Conservation (phyloP, 1,140 invertebrate species). For the Charaxes varanes region DNA sequence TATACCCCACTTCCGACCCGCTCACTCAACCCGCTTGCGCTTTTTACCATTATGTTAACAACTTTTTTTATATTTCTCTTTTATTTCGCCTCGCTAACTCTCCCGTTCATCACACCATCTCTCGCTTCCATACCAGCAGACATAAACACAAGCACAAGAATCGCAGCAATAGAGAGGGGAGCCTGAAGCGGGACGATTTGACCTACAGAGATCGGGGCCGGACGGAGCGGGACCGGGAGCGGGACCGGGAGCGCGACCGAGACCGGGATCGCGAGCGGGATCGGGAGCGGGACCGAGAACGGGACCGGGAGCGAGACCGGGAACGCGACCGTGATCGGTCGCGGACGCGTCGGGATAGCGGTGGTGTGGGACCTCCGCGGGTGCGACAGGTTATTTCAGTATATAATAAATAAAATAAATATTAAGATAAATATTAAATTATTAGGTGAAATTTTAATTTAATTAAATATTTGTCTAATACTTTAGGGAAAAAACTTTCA, state of each 20-base stretch:
- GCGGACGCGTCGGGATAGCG: slow-evolving; percentile 59
- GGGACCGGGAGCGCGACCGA: slow-evolving; percentile 46
- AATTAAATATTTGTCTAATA: too few species aligned
- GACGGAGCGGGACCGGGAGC: slow-evolving; percentile 50
- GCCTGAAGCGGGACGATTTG: slow-evolving; percentile 65
- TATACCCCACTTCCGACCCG: too few species aligned
- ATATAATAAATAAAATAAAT: too few species aligned
- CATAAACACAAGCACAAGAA: slow-evolving; percentile 68
- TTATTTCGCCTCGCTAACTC: slow-evolving; percentile 30
- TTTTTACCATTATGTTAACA: too few species aligned
- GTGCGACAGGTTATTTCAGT: too few species aligned
- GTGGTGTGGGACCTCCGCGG: slow-evolving; percentile 37
- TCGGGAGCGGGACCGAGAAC: slow-evolving; percentile 45
- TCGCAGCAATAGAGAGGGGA: slow-evolving; percentile 63
- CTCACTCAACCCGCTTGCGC: too few species aligned
- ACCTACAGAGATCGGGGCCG: slow-evolving; percentile 66
- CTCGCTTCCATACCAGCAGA: slow-evolving; percentile 64
- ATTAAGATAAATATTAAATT: too few species aligned
- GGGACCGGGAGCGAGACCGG: slow-evolving; percentile 40
- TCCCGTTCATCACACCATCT: slow-evolving; percentile 43
- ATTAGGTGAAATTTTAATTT: too few species aligned
- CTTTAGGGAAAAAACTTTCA: too few species aligned
- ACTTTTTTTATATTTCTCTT: too few species aligned
- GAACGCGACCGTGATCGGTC: slow-evolving; percentile 48
- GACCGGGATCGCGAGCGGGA: slow-evolving; percentile 62